phyloP scores from a whole-genome alignment of 23 tunicate species.

The Corella eumyota region DNA sequence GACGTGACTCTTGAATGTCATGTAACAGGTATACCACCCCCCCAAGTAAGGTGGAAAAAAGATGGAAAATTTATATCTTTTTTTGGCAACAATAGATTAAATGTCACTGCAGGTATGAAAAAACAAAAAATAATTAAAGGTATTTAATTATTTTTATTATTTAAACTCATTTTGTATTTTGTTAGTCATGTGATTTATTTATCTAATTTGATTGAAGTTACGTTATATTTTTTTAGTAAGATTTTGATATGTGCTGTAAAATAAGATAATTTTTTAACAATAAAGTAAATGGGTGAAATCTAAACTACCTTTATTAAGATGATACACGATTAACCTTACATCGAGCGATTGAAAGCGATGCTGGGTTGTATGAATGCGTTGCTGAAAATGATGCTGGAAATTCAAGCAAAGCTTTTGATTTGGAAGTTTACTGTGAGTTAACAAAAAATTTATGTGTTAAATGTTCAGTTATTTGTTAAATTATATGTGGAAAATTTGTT shows the following conservation, averaged over 20 bases:
- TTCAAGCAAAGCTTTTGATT: conserved; percentile 54
- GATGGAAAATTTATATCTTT: conserved; percentile 29
- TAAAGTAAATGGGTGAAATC: too few relatives aligned
- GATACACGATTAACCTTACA: conserved; percentile 39
- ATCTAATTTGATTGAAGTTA: background rate
- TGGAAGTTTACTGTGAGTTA: conserved; percentile 82
- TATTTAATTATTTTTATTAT: too few relatives aligned
- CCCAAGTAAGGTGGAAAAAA: conserved; percentile 74
- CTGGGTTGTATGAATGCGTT: conserved; percentile 67
- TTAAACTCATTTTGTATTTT: too few relatives aligned
- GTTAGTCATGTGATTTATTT: background rate
- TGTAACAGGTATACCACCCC: conserved; percentile 83
- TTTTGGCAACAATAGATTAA: conserved; percentile 14
- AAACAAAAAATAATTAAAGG: too few relatives aligned
- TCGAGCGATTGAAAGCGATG: conserved; percentile 41
- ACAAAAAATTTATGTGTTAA: background rate
- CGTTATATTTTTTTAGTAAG: background rate
- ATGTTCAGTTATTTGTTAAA: too few relatives aligned
- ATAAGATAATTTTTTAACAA: background rate
- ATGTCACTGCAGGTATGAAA: conserved; percentile 22
- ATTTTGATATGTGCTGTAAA: background rate
- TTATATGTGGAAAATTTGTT: too few relatives aligned
- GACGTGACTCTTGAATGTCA: conserved; percentile 74
- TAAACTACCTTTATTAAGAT: conserved; percentile 10
- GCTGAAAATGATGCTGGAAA: conserved; percentile 89